A percentile compares a stretch with the other conserved stretches of the same genome.
These are phyloP conservation scores for Patiria miniata DNA, from an alignment of 35 echinoderm and acorn worm species.

Conservation along the genomic window DNA sequence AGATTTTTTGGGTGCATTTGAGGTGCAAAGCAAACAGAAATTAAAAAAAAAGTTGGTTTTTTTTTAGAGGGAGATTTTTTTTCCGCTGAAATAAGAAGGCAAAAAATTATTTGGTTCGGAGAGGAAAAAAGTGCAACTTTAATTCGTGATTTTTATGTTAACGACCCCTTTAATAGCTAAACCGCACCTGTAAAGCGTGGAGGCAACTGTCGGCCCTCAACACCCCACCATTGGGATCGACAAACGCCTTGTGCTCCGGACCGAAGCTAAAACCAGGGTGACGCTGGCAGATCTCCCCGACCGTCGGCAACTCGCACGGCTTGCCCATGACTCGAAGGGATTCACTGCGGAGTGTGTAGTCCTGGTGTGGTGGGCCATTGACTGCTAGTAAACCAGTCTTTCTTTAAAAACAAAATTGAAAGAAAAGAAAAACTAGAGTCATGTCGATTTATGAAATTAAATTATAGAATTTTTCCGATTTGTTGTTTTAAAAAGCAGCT, in stretches of 20 bases:
- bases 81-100: no score
- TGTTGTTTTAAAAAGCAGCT: neutral
- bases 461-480: no score
- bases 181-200: constrained; percentile 54
- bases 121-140: no score
- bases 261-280: constrained; percentile 37
- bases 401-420: constrained; percentile 20
- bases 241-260: constrained; percentile 6
- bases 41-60: no score
- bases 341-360: constrained; percentile 3
- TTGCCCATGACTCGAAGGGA: constrained; percentile 15
- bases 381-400: constrained; percentile 49
- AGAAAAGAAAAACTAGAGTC: neutral
- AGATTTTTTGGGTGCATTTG: no score
- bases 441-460: neutral
- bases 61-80: no score
- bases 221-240: constrained; percentile 68
- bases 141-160: no score
- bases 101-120: no score
- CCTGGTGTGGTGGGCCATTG: neutral
- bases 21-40: no score
- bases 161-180: no score
- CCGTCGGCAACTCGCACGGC: constrained; percentile 17
- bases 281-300: neutral
- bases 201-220: constrained; percentile 67